Evolutionary conservation across 1,140 invertebrate genomes (phyloP).

Genomic region (Psilanteris sp.): DNA sequence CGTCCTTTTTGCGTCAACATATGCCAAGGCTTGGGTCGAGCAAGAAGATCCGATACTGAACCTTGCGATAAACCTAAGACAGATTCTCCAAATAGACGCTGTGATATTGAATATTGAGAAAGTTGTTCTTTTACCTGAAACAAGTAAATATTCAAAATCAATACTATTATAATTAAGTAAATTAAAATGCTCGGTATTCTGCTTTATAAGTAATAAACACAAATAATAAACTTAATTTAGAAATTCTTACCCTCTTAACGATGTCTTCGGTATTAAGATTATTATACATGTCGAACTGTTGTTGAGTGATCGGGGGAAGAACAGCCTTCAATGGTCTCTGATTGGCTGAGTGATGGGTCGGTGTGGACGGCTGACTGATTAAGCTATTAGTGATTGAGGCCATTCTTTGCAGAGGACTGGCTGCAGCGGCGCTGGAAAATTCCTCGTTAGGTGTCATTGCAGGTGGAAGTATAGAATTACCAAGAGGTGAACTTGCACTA

Average conservation of each 20-base stretch:
- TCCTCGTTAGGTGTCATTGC: slow-evolving; percentile 88
- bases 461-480: slow-evolving; percentile 90
- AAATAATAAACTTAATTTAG: no score
- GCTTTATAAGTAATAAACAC: no score
- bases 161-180: no score
- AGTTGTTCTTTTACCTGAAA: slow-evolving; percentile 95
- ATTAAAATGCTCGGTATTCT: no score
- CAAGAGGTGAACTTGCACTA: slow-evolving; percentile 86
- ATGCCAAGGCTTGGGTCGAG: slow-evolving; percentile 97
- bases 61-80: slow-evolving; percentile 98
- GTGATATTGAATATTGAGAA: slow-evolving; percentile 98
- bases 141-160: no score
- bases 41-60: slow-evolving; percentile 95
- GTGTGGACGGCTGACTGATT: slow-evolving; percentile 93
- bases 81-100: slow-evolving; percentile 98
- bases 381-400: slow-evolving; percentile 98
- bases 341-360: slow-evolving; percentile 88
- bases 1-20: slow-evolving; percentile 98
- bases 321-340: slow-evolving; percentile 96
- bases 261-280: slow-evolving; percentile 99
- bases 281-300: slow-evolving; percentile 99
- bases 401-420: slow-evolving; percentile 96
- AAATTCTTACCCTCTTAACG: slow-evolving; percentile 95
- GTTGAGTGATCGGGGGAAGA: slow-evolving; percentile 98
- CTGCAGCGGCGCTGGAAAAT: slow-evolving; percentile 87